A percentile compares a stretch with the other conserved stretches of the same genome.
Evolutionary conservation across 2,888 invertebrate species (phyloP).

Genomic region (Tridacna gigas): DNA sequence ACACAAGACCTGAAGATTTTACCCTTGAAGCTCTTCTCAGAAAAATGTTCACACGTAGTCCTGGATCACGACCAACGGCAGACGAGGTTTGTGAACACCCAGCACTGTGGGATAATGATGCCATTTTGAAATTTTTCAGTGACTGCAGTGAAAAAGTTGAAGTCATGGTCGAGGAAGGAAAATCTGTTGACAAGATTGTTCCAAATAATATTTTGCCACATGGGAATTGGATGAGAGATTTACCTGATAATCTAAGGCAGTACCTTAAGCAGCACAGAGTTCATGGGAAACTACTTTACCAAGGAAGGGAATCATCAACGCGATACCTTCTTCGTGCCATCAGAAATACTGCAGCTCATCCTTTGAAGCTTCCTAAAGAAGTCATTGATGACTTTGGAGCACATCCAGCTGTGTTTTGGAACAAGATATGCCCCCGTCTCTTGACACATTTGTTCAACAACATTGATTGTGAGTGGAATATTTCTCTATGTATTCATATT

Average conservation of each 20-base stretch:
- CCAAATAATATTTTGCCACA: conserved; percentile 7
- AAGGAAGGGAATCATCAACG: conserved; percentile 1
- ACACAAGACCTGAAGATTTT: conserved; percentile 3
- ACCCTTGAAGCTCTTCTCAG: conserved; percentile 1
- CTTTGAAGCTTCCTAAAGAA: conserved; percentile 1
- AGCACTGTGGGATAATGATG: conserved; percentile 15
- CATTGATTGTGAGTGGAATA: conserved; percentile 8
- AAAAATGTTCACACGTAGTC: conserved; percentile 16
- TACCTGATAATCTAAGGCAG: neutral
- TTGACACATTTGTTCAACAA: neutral
- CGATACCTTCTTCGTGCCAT: conserved; percentile 18
- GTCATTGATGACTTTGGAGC: conserved; percentile 2
- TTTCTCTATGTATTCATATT: neutral
- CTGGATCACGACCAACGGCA: neutral
- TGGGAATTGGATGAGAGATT: conserved; percentile 7
- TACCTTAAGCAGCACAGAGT: neutral
- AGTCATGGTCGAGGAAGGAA: neutral
- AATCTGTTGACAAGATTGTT: neutral
- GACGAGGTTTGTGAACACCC: conserved; percentile 11
- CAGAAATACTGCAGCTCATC: conserved; percentile 3
- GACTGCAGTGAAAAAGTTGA: conserved; percentile 12
- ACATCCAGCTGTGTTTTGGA: conserved; percentile 13
- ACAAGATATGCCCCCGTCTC: neutral
- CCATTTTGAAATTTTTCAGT: conserved; percentile 10
- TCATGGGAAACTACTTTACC: conserved; percentile 6